Conservation (phyloP, 2,888 invertebrate species). For the Stramonita haemastoma region DNA sequence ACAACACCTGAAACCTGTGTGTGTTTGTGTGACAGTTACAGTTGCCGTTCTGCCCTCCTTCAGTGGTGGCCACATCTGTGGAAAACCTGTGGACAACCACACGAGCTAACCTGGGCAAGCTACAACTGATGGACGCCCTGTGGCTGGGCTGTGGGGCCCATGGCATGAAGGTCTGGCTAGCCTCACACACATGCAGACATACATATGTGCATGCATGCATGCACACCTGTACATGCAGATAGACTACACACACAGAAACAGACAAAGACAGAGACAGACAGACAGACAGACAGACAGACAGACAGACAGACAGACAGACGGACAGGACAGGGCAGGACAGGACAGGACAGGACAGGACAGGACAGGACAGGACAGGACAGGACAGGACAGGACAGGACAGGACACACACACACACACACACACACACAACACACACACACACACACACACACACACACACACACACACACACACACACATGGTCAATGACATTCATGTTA, state of each 20-base stretch:
- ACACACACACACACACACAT: neutral
- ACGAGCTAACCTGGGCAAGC: conserved; percentile 78
- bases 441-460: neutral
- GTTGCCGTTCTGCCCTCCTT: conserved; percentile 81
- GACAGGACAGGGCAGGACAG: no score
- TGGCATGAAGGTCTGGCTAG: conserved; percentile 86
- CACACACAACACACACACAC: neutral
- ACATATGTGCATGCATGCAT: neutral
- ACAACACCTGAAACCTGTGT: neutral
- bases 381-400: no score
- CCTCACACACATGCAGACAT: neutral
- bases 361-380: no score
- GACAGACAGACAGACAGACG: no score
- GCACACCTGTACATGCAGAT: no score
- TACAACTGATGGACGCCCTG: conserved; percentile 95
- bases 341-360: no score
- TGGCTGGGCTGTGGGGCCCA: conserved; percentile 99
- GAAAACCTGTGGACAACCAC: conserved; percentile 92
- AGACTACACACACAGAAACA: no score
- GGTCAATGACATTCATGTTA: no score
- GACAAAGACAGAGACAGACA: no score
- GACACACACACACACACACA: no score
- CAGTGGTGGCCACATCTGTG: conserved; percentile 95
- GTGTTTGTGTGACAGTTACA: conserved; percentile 40
- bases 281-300: no score